Evolutionary conservation across 1,140 invertebrate genomes (phyloP), one percentile per base, ranked within the genome.

Genomic region (Drosophila ohnishii): DNA sequence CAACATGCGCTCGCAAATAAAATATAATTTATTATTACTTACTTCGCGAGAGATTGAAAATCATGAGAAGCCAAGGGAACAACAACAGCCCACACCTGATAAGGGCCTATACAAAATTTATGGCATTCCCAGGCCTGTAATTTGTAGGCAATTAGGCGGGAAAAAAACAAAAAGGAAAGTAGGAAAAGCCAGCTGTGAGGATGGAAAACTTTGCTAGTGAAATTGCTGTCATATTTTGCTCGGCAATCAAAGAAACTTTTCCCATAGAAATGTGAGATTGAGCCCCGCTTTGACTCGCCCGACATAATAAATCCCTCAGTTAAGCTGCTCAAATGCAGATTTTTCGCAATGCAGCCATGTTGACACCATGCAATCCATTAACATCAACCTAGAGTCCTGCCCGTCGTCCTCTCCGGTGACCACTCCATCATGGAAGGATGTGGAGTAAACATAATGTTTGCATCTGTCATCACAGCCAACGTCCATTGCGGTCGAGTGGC

Each of bases 21-120:
- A 78, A 71, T 44, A 66, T 59, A 56, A 82, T 83, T 61, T 69
- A 75, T 83, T 82, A 66, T 62, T 62, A 57, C 61, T 58, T 56
- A 45, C 16, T 22, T n/a, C 35, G 19, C 58, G 34, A 37, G 14
- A 70, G 44, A 55, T 42, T 50, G 22, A 63, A 53, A 44, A 61
- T 40, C 35, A 30, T 35, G n/a, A 9, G 40, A 39, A 5, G 44
- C 39, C 64, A 58, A 25, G 28, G 47, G 35, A 35, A 37, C 55
- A 10, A 37, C 55, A 10, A 22, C 25, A 22, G 55, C 28, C 60
- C 10, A 37, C 39, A 69, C 64, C 64, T 69, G 25, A 48, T 25
- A 32, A 14, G 32, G 34, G 8, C 10, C 2, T n/a, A 4, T 45
- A 47, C 16, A 47, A 14, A 37, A 37, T 37, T 47, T 42, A 40